Evolutionary conservation across 2,113 vertebrate genomes (phyloP), one percentile per base, ranked within the genome.

Genomic region (Syngnathus scovelli): DNA sequence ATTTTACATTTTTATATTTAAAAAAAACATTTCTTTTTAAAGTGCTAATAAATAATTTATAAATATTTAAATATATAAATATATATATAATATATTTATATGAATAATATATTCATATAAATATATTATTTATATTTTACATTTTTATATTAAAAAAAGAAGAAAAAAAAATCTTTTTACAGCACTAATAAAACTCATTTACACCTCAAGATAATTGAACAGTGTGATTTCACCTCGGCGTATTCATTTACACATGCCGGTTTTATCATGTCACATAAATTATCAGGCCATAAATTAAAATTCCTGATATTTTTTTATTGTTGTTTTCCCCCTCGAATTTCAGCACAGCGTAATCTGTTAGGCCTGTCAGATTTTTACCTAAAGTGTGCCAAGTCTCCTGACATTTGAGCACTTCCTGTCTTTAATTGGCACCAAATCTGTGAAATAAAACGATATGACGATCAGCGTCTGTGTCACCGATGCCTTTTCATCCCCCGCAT

Each of bases 361-460:
- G 15, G 66, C 64, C 72, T 83, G 76, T 81, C 78, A 52, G 68
- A 71, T 79, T 64, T 18, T 67, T 71, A 80, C 70, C 68, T 46
- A 61, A 66, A 67, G 19, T 15, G 61, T 41, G 49, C 61, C 38
- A 64, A 78, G 59, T 56, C 9, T 60, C 72, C 75, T 55, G 64
- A 78, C 68, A 63, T 49, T 62, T 76, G 80, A 81, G 76, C 86
- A 75, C 80, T 83, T 87, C 70, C 78, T 64, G 33, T 60, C 72
- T 69, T 74, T 78, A 76, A 86, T 71, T 74, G 74, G 60, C 72
- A 68, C 84, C 70, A 88, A 90, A 89, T 89, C 81, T 71, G 68
- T 85, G 83, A 89, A 90, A 87, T 61, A 70, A 89, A 68, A 83
- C 60, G 59, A 86, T 87, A 71, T 79, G 80, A 86, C 85, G 27